Percentiles rank a stretch among this genome's conserved stretches.
phyloP scores from a whole-genome alignment of 2,888 invertebrate genomes.

The Catonia carolina region DNA sequence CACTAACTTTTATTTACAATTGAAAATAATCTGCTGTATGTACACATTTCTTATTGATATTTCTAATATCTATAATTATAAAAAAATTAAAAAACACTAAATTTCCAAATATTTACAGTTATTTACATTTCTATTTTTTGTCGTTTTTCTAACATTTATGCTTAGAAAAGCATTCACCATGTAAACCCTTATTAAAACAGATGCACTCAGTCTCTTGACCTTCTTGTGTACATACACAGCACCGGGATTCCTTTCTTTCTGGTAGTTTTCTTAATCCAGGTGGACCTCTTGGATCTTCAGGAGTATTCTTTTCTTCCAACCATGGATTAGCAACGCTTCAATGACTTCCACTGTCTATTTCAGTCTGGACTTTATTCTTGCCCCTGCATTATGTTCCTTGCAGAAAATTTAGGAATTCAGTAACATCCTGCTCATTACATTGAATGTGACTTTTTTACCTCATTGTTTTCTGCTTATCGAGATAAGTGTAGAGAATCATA shows the following conservation, averaged over 20 bases:
- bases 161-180: background rate
- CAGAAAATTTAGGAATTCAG: too few relatives aligned
- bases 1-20: too few relatives aligned
- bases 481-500: constrained; percentile 16
- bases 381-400: constrained; percentile 16
- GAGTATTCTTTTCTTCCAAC: too few relatives aligned
- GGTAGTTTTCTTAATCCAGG: constrained; percentile 14
- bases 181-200: background rate
- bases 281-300: background rate
- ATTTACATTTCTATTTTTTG: too few relatives aligned
- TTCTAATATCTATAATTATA: too few relatives aligned
- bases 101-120: too few relatives aligned
- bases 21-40: too few relatives aligned
- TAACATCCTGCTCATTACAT: constrained; percentile 12
- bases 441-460: constrained; percentile 17
- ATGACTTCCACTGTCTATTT: too few relatives aligned
- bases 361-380: too few relatives aligned
- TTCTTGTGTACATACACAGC: constrained; percentile 8
- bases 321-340: constrained; percentile 6
- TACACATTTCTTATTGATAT: too few relatives aligned
- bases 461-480: constrained; percentile 14
- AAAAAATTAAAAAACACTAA: too few relatives aligned
- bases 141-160: constrained; percentile 1
- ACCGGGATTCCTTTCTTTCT: constrained; percentile 10
- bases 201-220: constrained; percentile 1